Conservation (phyloP, 2,113 vertebrate species). For the Microcebus griseorufus region DNA sequence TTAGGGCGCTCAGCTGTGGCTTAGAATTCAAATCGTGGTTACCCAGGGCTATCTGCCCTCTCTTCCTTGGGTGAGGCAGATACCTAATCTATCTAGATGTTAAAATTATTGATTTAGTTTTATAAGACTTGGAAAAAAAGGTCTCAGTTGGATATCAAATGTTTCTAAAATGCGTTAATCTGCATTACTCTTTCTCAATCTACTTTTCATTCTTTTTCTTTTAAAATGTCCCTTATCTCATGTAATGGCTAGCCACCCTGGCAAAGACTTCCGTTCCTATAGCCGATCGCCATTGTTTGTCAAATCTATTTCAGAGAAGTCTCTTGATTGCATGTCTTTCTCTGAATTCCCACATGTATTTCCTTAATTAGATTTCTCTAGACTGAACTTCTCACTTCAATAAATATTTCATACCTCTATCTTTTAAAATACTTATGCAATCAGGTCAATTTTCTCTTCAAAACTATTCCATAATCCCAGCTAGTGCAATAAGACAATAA, state of each 20-base stretch:
- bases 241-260: neutral
- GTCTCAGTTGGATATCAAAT: neutral
- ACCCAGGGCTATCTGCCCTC: neutral
- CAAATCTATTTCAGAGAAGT: neutral
- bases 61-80: neutral
- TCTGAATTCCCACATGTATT: neutral
- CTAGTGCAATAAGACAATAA: neutral
- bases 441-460: neutral
- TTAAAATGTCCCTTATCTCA: neutral
- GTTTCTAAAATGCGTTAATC: neutral
- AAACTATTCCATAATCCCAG: neutral
- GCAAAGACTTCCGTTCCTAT: neutral
- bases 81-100: neutral
- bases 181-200: neutral
- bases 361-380: neutral
- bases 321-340: neutral
- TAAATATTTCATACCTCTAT: neutral
- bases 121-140: neutral
- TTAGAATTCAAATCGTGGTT: neutral
- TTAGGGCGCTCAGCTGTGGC: neutral
- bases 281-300: neutral
- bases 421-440: neutral
- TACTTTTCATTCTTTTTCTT: neutral
- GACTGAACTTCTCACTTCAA: neutral
- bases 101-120: neutral